Conservation (phyloP, 2,113 vertebrate genomes). For the Scortum barcoo region DNA sequence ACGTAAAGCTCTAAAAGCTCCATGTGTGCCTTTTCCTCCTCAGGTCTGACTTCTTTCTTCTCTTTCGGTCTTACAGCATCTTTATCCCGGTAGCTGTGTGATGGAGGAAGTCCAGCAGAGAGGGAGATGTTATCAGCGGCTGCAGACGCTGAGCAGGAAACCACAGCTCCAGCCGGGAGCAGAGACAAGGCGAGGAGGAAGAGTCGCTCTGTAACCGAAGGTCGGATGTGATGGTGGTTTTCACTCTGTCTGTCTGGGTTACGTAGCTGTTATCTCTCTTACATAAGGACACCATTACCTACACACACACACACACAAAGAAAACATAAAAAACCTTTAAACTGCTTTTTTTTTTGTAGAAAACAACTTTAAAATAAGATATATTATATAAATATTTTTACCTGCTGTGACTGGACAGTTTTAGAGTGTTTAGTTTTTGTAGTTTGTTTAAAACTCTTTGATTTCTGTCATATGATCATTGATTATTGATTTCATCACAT, state of each 20-base stretch:
- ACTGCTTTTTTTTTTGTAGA: no score
- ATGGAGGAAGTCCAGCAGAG: conserved; percentile 67
- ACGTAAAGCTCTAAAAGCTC: no score
- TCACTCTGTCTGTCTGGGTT: conserved; percentile 48
- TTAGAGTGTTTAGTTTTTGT: no score
- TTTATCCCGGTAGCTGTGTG: background rate
- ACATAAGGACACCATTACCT: conserved; percentile 64
- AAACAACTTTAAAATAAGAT: no score
- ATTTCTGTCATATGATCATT: no score
- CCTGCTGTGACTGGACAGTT: no score
- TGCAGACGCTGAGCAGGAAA: conserved; percentile 74
- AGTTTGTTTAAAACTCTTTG: no score
- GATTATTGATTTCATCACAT: no score
- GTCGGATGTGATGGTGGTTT: conserved; percentile 47
- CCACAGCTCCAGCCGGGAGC: conserved; percentile 62
- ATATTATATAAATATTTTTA: no score
- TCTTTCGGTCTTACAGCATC: conserved; percentile 1
- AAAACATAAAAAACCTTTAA: no score
- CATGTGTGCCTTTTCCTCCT: no score
- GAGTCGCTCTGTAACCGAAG: conserved; percentile 61
- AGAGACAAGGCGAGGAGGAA: conserved; percentile 52
- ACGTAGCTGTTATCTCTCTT: conserved; percentile 56
- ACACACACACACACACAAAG: conserved; percentile 34
- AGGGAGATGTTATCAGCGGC: conserved; percentile 65
- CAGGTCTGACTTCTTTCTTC: background rate